Conservation (phyloP, 2,113 vertebrate species). For the Panurus biarmicus region DNA sequence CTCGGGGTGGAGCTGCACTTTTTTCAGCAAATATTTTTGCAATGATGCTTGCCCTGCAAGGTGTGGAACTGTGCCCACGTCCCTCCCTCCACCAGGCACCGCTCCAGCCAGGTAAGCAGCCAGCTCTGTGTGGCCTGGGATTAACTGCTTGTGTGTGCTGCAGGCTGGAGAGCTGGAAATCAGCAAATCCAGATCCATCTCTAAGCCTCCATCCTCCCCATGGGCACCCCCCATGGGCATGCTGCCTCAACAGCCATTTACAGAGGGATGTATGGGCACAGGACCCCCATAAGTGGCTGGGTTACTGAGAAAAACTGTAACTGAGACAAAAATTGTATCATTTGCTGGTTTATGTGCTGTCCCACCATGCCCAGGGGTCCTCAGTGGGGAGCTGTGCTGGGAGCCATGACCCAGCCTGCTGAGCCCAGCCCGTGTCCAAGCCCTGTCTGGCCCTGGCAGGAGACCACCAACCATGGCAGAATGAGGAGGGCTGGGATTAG, state of each 20-base stretch:
- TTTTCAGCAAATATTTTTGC: slow-evolving; percentile 57
- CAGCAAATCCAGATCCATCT: neutral
- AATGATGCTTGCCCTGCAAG: slow-evolving; percentile 23
- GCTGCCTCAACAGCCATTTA: neutral
- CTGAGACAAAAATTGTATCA: neutral
- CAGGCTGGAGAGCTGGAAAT: neutral
- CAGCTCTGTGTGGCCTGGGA: neutral
- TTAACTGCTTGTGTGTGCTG: slow-evolving; percentile 9
- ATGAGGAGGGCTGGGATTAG: neutral
- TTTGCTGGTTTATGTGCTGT: neutral
- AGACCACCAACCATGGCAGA: neutral
- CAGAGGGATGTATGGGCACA: too few species aligned
- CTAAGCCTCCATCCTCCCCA: neutral
- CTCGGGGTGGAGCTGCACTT: slow-evolving; percentile 43
- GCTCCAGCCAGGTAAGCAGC: slow-evolving; percentile 48
- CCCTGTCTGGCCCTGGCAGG: neutral
- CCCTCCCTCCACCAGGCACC: slow-evolving; percentile 22
- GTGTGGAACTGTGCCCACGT: neutral
- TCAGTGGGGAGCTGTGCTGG: neutral
- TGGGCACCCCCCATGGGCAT: neutral
- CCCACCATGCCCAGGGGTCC: too few species aligned
- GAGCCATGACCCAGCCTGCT: neutral
- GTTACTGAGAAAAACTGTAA: neutral
- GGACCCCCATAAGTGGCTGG: rapidly evolving
- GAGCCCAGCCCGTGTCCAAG: neutral